phyloP scores from a whole-genome alignment of 2,888 invertebrate species.

The Cephalotes varians region DNA sequence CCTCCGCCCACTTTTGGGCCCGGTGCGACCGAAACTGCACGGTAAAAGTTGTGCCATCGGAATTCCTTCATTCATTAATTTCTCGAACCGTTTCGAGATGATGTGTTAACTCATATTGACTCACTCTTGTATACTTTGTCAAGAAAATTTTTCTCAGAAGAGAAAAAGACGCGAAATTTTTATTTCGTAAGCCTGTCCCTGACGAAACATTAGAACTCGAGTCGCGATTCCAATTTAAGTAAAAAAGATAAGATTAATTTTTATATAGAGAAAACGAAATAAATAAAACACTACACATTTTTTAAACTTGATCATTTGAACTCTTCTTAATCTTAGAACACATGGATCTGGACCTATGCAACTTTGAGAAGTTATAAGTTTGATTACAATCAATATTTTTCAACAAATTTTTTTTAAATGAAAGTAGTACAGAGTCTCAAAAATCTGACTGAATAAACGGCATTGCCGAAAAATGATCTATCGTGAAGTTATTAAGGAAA shows the following conservation, averaged over 20 bases:
- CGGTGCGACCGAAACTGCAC: slow-evolving; percentile 54
- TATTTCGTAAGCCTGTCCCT: background rate
- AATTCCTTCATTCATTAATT: slow-evolving; percentile 37
- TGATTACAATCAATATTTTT: too few species aligned
- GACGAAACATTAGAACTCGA: background rate
- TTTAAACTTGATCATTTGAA: background rate
- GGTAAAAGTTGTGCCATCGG: slow-evolving; percentile 49
- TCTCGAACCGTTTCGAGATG: background rate
- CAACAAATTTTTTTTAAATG: too few species aligned
- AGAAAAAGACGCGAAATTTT: background rate
- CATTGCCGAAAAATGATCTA: too few species aligned
- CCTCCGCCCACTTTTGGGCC: slow-evolving; percentile 64
- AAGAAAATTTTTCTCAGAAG: background rate
- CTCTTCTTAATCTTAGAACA: background rate
- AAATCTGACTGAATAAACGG: too few species aligned
- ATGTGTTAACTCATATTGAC: background rate
- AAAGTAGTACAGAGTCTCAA: too few species aligned
- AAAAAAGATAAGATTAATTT: background rate
- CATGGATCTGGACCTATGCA: too few species aligned
- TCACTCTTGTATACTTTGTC: background rate
- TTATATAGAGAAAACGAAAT: background rate
- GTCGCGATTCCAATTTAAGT: background rate
- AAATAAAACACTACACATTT: background rate
- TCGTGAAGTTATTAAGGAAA: too few species aligned
- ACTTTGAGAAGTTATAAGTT: too few species aligned